These are phyloP conservation scores for Eupleurogrammus muticus DNA, from an alignment of 2,797 vertebrate genomes.

Conservation along the genomic window DNA sequence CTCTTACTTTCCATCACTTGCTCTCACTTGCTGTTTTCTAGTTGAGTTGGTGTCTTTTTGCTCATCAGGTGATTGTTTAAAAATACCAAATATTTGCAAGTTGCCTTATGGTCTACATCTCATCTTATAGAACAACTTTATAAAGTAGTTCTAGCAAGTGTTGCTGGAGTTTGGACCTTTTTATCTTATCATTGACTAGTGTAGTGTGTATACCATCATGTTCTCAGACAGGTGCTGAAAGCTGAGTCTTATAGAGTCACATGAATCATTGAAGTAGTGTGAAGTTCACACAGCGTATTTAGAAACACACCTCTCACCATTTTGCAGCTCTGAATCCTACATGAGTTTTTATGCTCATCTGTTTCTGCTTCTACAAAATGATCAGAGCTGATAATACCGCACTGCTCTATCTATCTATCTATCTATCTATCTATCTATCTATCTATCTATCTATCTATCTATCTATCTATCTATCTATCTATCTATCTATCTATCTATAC, in stretches of 20 bases:
- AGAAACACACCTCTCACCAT: constrained; percentile 10
- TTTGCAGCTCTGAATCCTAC: constrained; percentile 38
- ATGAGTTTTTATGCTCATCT: constrained; percentile 21
- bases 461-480: no score
- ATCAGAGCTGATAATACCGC: constrained; percentile 17
- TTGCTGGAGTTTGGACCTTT: no score
- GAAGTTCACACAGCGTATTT: constrained; percentile 30
- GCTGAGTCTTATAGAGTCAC: not conserved
- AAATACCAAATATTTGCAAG: constrained; percentile 13
- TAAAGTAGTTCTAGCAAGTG: no score
- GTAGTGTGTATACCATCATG: constrained; percentile 2
- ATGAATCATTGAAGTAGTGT: constrained; percentile 32
- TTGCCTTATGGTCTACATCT: not conserved
- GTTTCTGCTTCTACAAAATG: constrained; percentile 32
- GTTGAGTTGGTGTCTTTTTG: constrained; percentile 10
- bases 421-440: constrained; percentile 21
- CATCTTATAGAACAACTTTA: not conserved
- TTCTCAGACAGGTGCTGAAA: constrained; percentile 44
- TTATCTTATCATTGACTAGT: no score
- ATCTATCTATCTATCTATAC: no score
- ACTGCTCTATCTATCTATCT: constrained; percentile 16
- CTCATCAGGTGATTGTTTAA: constrained; percentile 34
- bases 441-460: constrained; percentile 10
- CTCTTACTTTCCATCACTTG: constrained; percentile 21
- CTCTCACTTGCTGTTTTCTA: constrained; percentile 42